Percentiles rank a stretch among this genome's conserved stretches.
These are phyloP conservation scores for Apotomis betuletana DNA, from an alignment of 2,888 invertebrate genomes.

Conservation along the genomic window DNA sequence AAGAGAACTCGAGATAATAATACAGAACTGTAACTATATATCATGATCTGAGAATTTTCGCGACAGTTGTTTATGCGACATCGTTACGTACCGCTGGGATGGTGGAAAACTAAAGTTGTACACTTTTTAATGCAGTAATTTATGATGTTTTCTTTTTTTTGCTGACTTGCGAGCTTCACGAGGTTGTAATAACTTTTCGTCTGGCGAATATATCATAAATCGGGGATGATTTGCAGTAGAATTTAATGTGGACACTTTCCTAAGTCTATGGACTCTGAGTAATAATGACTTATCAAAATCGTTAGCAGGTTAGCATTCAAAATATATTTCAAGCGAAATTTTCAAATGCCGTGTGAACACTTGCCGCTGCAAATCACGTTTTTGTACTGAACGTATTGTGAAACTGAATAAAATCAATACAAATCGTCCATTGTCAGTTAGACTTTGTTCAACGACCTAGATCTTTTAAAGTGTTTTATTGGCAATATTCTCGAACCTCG, in stretches of 20 bases:
- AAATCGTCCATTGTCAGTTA: slow-evolving; percentile 18
- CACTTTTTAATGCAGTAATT: slow-evolving; percentile 22
- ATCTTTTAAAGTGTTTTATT: slow-evolving; percentile 39
- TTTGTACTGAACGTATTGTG: background rate
- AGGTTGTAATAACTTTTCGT: background rate
- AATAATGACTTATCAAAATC: too few relatives aligned
- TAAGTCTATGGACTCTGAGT: too few relatives aligned
- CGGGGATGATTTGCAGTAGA: too few relatives aligned
- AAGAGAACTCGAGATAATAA: slow-evolving; percentile 27
- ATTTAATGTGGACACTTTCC: too few relatives aligned
- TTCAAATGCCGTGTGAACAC: too few relatives aligned
- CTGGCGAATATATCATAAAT: background rate
- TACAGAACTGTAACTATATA: slow-evolving; percentile 14
- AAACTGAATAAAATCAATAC: slow-evolving; percentile 29
- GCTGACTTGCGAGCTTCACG: background rate
- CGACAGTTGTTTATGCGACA: slow-evolving; percentile 26
- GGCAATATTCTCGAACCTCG: slow-evolving; percentile 29
- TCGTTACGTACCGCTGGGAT: background rate
- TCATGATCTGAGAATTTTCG: slow-evolving; percentile 16
- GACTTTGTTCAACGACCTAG: slow-evolving; percentile 29
- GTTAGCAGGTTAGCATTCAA: too few relatives aligned
- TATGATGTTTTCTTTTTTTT: slow-evolving; percentile 4
- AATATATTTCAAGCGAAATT: too few relatives aligned
- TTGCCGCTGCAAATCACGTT: too few relatives aligned
- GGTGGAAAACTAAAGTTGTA: slow-evolving; percentile 17